A percentile compares a stretch with the other conserved stretches of the same genome.
These are phyloP conservation scores for Notodonta ziczac DNA, from an alignment of 2,888 invertebrate species.

Conservation along the genomic window DNA sequence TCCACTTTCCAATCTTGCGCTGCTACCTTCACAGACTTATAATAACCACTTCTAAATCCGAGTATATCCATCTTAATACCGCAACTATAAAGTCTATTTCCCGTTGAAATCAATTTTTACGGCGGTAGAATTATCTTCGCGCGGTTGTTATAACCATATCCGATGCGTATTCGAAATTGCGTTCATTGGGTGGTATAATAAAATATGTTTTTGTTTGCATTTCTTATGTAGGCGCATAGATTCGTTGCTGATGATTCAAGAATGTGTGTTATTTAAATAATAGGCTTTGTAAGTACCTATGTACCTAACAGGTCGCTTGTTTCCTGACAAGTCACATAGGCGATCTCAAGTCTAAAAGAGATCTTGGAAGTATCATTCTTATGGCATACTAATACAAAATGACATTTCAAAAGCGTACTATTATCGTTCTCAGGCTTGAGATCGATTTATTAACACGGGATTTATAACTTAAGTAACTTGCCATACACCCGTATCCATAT, in stretches of 20 bases:
- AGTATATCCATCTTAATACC: conserved; percentile 25
- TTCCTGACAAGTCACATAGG: too few species aligned
- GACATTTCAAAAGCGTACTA: too few species aligned
- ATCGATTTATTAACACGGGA: too few species aligned
- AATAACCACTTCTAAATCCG: conserved; percentile 6
- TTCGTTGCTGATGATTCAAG: neutral
- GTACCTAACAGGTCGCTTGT: too few species aligned
- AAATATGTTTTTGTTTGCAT: neutral
- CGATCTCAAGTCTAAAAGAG: too few species aligned
- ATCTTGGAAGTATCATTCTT: too few species aligned
- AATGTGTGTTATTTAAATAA: neutral
- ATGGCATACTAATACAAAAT: too few species aligned
- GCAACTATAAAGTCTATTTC: neutral
- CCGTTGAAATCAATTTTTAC: neutral
- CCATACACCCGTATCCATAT: too few species aligned
- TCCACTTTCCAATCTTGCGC: conserved; percentile 70
- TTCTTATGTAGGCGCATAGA: neutral
- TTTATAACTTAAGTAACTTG: too few species aligned
- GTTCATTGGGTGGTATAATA: neutral
- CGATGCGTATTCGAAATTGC: neutral
- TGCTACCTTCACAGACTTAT: conserved; percentile 20
- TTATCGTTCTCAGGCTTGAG: too few species aligned
- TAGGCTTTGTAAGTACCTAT: neutral
- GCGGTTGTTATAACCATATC: neutral
- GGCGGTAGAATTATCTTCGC: neutral